phyloP scores from a whole-genome alignment of 2,888 invertebrate species.

The Lasioglossum leucozonium region DNA sequence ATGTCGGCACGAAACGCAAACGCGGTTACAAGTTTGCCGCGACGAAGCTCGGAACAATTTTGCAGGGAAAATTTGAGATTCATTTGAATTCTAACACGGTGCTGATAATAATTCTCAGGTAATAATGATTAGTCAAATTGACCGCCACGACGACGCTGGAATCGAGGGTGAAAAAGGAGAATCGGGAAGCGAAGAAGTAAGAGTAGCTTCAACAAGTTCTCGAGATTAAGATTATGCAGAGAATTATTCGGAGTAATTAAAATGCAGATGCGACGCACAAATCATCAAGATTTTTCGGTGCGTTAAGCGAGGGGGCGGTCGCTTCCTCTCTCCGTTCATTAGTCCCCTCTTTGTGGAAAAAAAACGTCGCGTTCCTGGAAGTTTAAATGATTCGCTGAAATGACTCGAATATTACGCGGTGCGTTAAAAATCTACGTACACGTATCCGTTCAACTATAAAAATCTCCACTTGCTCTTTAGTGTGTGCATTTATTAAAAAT shows the following conservation, averaged over 20 bases:
- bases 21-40: neutral
- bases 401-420: slow-evolving; percentile 68
- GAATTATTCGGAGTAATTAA: slow-evolving; percentile 84
- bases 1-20: neutral
- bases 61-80: neutral
- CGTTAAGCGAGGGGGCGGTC: slow-evolving; percentile 53
- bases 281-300: slow-evolving; percentile 82
- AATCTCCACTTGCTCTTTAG: too few relatives aligned
- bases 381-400: slow-evolving; percentile 68
- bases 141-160: slow-evolving; percentile 33
- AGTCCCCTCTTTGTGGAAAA: slow-evolving; percentile 38
- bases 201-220: slow-evolving; percentile 61
- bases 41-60: neutral
- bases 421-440: neutral
- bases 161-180: slow-evolving; percentile 36
- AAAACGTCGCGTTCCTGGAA: slow-evolving; percentile 49
- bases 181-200: slow-evolving; percentile 44
- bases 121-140: slow-evolving; percentile 52
- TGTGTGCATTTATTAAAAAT: too few relatives aligned
- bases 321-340: slow-evolving; percentile 37
- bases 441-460: neutral
- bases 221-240: slow-evolving; percentile 79
- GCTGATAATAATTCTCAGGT: slow-evolving; percentile 39
- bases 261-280: slow-evolving; percentile 84
- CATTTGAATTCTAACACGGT: slow-evolving; percentile 30